Evolutionary conservation across 2,888 invertebrate genomes (phyloP).

Genomic region (Ophraella communa): DNA sequence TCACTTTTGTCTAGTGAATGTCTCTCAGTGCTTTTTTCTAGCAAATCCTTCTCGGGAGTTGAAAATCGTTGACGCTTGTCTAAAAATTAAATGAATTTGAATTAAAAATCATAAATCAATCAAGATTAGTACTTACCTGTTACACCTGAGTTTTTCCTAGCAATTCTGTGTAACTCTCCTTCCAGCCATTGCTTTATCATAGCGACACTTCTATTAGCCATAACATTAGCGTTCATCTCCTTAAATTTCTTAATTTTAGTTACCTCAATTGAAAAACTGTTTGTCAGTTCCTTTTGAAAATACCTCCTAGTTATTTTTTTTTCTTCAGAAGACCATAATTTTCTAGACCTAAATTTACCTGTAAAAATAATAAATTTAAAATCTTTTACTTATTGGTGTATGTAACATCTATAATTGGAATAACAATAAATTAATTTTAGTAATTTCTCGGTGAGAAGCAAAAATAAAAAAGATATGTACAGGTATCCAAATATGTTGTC

Average conservation of each 20-base stretch:
- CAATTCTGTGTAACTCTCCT: not conserved
- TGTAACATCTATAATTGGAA: no score
- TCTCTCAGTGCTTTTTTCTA: no score
- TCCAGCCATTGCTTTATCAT: not conserved
- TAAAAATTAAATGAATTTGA: not conserved
- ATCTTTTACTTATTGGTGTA: no score
- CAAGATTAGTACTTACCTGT: not conserved
- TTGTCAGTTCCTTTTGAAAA: not conserved
- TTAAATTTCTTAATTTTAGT: not conserved
- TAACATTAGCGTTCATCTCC: not conserved
- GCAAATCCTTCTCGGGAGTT: no score
- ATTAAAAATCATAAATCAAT: not conserved
- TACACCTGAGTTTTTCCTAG: not conserved
- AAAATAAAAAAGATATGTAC: no score
- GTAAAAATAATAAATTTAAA: not conserved
- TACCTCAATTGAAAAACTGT: not conserved
- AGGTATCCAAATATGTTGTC: no score
- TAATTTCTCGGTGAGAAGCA: no score
- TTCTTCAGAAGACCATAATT: not conserved
- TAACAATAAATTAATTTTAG: no score
- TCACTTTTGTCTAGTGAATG: no score
- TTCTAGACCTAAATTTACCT: not conserved
- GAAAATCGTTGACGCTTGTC: no score
- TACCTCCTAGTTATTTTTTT: not conserved
- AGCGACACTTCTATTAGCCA: not conserved